phyloP scores from a whole-genome alignment of 2,797 vertebrate species.

The Avahi laniger region DNA sequence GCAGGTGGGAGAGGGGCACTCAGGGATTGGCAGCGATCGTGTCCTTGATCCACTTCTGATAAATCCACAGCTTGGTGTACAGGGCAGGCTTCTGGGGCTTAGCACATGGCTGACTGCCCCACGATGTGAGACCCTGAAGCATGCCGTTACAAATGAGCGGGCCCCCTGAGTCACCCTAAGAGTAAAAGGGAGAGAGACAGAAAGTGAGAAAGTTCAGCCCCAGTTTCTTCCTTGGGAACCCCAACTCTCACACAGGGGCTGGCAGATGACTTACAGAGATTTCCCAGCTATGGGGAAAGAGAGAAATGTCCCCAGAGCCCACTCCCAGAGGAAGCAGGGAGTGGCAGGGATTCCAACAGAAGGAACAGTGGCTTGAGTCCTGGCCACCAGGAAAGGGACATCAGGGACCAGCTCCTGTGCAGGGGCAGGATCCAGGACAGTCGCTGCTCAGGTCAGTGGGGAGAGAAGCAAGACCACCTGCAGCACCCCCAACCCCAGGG shows the following conservation, averaged over 20 bases:
- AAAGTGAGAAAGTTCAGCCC: background rate
- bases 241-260: background rate
- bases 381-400: too few species aligned
- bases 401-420: background rate
- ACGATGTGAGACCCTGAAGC: slow-evolving; percentile 26
- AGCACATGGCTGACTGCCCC: background rate
- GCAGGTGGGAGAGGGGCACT: background rate
- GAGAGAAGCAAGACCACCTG: background rate
- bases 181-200: too few species aligned
- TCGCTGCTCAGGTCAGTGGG: too few species aligned
- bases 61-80: background rate
- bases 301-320: background rate
- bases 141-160: slow-evolving; percentile 15
- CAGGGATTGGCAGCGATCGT: slow-evolving; percentile 18
- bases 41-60: background rate
- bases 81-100: background rate
- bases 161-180: slow-evolving; percentile 33
- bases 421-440: background rate
- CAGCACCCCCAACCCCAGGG: background rate
- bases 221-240: fast-evolving
- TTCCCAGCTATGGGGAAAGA: background rate
- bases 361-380: background rate
- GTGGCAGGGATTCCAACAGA: background rate
- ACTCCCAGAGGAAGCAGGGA: background rate
- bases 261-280: background rate